Base-by-base conservation (phyloP, 2,797 vertebrate species). In the Neosilurus mollespiculum region DNA sequence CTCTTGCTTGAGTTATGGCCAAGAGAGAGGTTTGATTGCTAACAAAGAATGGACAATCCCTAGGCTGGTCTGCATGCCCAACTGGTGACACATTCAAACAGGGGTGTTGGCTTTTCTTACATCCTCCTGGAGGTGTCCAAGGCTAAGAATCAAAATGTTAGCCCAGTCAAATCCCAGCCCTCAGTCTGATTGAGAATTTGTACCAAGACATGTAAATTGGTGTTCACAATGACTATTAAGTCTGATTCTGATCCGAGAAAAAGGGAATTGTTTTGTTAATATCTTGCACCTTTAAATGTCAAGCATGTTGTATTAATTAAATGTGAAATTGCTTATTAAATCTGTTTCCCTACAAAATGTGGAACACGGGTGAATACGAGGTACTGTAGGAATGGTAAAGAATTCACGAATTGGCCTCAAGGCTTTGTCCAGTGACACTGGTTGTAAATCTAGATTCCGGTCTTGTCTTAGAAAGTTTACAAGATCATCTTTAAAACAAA, bases 401-500 rank as follows among this genome's bases (percentile, higher is more conserved):
- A 54, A 72, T 75, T 75, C 15, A 75, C 30, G 51, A 64, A n/a
- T 56, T 34, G 26, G 67, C 10, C 26, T 56, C 66, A 78, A 83
- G 73, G 15, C 54, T 67, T 34, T 24, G 66, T 78, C 56, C 65
- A 70, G 5, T n/a, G 20, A n/a, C 75, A 49, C 34, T 9, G 24
- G 76, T 10, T 77, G 20, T 71, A 18, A 53, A 37, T 64, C 49
- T 70, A 14, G n/a, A 54, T 30, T 9, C 34, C 10, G 51, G n/a
- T 75, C 30, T 15, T 24, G n/a, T 16, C 18, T 72, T 51, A n/a
- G 43, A 9, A 8, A 3, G 61, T 81, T 73, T 85, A 49, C 53
- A 71, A 58, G 65, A 80, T 53, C 75, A 54, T 73, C 72, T 30
- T 71, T 59, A 72, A 62, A 22, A 58, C 77, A 67, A 56, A 56